phyloP scores from a whole-genome alignment of 2,888 invertebrate species.

The Abrostola triplasia region DNA sequence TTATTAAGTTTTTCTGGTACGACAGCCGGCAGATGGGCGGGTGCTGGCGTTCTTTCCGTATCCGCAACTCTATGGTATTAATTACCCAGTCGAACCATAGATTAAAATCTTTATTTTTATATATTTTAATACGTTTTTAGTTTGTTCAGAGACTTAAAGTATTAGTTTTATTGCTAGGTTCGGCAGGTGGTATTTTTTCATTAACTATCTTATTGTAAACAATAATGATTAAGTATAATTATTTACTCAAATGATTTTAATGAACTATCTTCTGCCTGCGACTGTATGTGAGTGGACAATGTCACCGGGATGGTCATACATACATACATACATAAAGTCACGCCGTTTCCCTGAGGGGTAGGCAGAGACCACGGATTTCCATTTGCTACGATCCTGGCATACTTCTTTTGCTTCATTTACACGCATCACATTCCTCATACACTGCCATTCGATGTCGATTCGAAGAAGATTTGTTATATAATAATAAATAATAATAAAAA shows the following conservation, averaged over 20 bases:
- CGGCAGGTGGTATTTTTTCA: slow-evolving; percentile 18
- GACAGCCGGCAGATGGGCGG: slow-evolving; percentile 50
- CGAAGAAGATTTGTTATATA: no score
- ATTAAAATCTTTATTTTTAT: slow-evolving; percentile 58
- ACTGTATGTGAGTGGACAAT: no score
- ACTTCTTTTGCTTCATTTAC: no score
- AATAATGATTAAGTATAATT: not conserved
- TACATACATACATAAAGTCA: no score
- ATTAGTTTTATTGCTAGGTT: slow-evolving; percentile 5
- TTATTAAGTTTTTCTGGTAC: slow-evolving; percentile 51
- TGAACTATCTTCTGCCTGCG: no score
- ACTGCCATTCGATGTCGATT: no score
- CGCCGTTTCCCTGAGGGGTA: no score
- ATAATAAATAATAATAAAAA: no score
- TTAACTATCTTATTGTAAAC: not conserved
- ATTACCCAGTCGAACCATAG: slow-evolving; percentile 37
- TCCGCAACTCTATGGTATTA: slow-evolving; percentile 32
- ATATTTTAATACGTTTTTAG: slow-evolving; percentile 41
- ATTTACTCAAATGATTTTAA: not conserved
- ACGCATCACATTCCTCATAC: no score
- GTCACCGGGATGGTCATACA: no score
- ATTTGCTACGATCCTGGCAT: no score
- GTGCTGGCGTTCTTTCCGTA: slow-evolving; percentile 22
- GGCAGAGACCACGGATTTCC: no score
- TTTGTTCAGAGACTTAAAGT: slow-evolving; percentile 34